phyloP scores from a whole-genome alignment of 2,888 invertebrate species.

The Panopea generosa region DNA sequence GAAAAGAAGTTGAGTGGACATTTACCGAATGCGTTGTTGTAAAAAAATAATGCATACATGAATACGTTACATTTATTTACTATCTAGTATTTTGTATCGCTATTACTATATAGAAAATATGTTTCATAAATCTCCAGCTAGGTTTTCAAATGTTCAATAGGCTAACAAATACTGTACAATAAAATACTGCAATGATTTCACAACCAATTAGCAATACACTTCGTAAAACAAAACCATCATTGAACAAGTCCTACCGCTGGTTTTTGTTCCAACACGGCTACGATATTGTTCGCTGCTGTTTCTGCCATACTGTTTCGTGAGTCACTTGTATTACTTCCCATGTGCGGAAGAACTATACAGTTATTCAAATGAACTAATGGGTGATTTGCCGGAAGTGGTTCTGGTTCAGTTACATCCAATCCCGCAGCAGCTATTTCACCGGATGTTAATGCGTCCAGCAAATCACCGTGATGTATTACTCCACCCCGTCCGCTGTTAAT shows the following conservation, averaged over 20 bases:
- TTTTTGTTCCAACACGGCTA: slow-evolving; percentile 91
- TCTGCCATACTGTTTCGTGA: slow-evolving; percentile 92
- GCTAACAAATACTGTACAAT: too few relatives aligned
- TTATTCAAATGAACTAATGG: slow-evolving; percentile 91
- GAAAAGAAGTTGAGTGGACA: too few relatives aligned
- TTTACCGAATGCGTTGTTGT: too few relatives aligned
- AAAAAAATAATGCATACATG: too few relatives aligned
- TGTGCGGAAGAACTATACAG: slow-evolving; percentile 94
- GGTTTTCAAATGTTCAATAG: too few relatives aligned
- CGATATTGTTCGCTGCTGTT: slow-evolving; percentile 92
- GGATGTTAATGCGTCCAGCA: slow-evolving; percentile 90
- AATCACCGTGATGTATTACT: slow-evolving; percentile 90
- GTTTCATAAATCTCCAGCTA: too few relatives aligned
- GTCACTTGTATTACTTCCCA: slow-evolving; percentile 93
- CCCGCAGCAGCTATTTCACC: slow-evolving; percentile 93
- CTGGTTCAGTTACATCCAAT: slow-evolving; percentile 95
- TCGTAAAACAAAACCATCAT: too few relatives aligned
- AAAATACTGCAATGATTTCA: too few relatives aligned
- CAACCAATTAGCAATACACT: too few relatives aligned
- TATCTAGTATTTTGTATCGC: too few relatives aligned
- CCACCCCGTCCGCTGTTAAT: slow-evolving; percentile 92
- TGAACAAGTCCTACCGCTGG: slow-evolving; percentile 80
- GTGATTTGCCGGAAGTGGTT: slow-evolving; percentile 93
- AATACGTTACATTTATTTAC: too few relatives aligned
- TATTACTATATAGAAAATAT: too few relatives aligned